Percentiles rank a stretch among this genome's conserved stretches.
Evolutionary conservation across 2,888 invertebrate species (phyloP).

Genomic region (Aspidiotus destructor): DNA sequence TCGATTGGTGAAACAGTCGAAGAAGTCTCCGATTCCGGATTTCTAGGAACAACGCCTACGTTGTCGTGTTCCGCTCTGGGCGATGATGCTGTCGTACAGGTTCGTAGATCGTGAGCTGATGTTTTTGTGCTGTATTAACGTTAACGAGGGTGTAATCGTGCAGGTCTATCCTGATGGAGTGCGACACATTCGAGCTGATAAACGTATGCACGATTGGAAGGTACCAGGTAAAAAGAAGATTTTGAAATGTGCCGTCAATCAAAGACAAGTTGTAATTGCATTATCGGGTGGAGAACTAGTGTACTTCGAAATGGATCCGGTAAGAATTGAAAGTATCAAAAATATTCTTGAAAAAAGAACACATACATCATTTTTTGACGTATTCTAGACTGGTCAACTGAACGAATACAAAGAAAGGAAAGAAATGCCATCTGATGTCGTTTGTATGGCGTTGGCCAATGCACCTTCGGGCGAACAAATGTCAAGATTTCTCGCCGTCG

Average conservation of each 20-base stretch:
- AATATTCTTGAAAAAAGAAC: not conserved
- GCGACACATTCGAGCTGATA: slow-evolving; percentile 93
- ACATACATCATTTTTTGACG: not conserved
- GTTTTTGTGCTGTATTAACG: not conserved
- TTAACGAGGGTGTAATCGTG: slow-evolving; percentile 26
- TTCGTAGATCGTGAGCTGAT: slow-evolving; percentile 39
- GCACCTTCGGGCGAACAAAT: slow-evolving; percentile 92
- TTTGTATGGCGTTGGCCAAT: slow-evolving; percentile 95
- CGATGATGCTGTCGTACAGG: slow-evolving; percentile 95
- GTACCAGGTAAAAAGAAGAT: slow-evolving; percentile 95
- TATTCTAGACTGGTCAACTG: slow-evolving; percentile 80
- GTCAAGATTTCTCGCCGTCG: slow-evolving; percentile 91
- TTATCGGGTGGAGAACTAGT: slow-evolving; percentile 94
- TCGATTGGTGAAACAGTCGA: slow-evolving; percentile 99
- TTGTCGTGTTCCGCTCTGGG: slow-evolving; percentile 96
- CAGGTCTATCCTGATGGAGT: slow-evolving; percentile 96
- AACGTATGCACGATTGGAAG: slow-evolving; percentile 98
- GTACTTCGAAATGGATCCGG: slow-evolving; percentile 99
- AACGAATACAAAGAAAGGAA: slow-evolving; percentile 98
- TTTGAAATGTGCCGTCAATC: slow-evolving; percentile 95
- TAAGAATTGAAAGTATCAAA: slow-evolving; percentile 47
- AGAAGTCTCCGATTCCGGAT: slow-evolving; percentile 99
- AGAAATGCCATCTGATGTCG: slow-evolving; percentile 91
- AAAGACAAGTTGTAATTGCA: slow-evolving; percentile 95
- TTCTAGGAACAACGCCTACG: slow-evolving; percentile 96